A percentile compares a stretch with the other conserved stretches of the same genome.
These are phyloP conservation scores for Leucophora obtusa DNA, from an alignment of 2,888 invertebrate species.

Conservation along the genomic window DNA sequence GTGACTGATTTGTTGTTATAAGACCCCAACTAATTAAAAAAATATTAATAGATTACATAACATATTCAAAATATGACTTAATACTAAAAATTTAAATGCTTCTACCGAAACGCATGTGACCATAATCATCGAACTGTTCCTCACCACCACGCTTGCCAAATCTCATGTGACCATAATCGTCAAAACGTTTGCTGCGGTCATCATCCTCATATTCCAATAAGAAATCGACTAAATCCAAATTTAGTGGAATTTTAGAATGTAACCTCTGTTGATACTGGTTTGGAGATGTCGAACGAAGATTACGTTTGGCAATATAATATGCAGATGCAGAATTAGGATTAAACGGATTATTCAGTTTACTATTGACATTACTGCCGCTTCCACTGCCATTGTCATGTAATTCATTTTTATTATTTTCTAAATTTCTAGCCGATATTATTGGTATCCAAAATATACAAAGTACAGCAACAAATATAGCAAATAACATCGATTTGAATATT, in stretches of 20 bases:
- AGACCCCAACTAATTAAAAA: slow-evolving; percentile 38
- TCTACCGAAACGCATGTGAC: slow-evolving; percentile 86
- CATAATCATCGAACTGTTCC: slow-evolving; percentile 86
- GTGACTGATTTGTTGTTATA: slow-evolving; percentile 30
- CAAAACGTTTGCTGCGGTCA: slow-evolving; percentile 81
- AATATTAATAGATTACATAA: background rate
- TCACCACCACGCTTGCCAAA: slow-evolving; percentile 82
- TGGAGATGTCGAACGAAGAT: slow-evolving; percentile 66
- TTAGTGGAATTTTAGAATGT: slow-evolving; percentile 75
- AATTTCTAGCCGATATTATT: slow-evolving; percentile 38
- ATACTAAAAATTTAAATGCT: slow-evolving; percentile 70
- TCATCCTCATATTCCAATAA: slow-evolving; percentile 73
- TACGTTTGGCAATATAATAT: slow-evolving; percentile 65
- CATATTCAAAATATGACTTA: background rate
- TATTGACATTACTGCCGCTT: slow-evolving; percentile 9
- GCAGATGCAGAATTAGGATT: slow-evolving; percentile 12
- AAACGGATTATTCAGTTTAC: slow-evolving; percentile 39
- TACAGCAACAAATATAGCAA: slow-evolving; percentile 7
- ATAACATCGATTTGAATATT: slow-evolving; percentile 14
- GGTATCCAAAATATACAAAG: slow-evolving; percentile 40
- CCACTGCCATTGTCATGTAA: slow-evolving; percentile 36
- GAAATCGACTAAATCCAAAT: slow-evolving; percentile 74
- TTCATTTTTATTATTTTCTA: slow-evolving; percentile 49
- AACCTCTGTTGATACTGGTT: slow-evolving; percentile 67
- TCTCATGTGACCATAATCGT: slow-evolving; percentile 86